Evolutionary conservation across 1,140 invertebrate species (phyloP), one percentile per base, ranked within the genome.

Genomic region (Coelopa frigida): DNA sequence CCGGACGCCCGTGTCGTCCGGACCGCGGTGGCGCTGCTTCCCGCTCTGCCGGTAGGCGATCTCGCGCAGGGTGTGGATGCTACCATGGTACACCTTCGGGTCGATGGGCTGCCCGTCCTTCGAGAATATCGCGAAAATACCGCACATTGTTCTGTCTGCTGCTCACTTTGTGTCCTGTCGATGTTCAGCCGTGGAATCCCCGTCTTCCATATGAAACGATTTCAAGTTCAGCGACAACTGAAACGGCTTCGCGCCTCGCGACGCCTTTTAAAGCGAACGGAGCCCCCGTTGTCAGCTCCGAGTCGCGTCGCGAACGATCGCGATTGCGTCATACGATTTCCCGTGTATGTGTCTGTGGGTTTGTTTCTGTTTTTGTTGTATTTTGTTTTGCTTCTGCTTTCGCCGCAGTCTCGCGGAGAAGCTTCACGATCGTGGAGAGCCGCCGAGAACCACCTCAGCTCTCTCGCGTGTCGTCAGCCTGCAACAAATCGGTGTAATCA

Each of bases 91-190:
- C 2, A 53, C 14, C 38, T 49, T 51, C 3, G 53, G 26, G 12
- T 41, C 35, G 33, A 59, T 57, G 5, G 55, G 39, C 26, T 52
- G 12, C 4, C 58, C 57, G 40, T 61, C 46, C 14, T 49, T 54
- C 3, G 58, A 64, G 29, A 70, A 64, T 54, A 70, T 64, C 21
- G 66, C 56, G 47, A 70, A 70, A n/a, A 70, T 70, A 6, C 63
- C 67, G 24, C 67, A 70, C 67, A 70, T 70, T 32, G 51, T 15
- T 29, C 5, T 35, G 10, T 44, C 15, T 10, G 6, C 7, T n/a
- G 7, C 15, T 36, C 33, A 36, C n/a, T n/a, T n/a, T n/a, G n/a
- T n/a, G n/a, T n/a, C n/a, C n/a, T n/a, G n/a, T n/a, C n/a, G 18
- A 36, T 44, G 11, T 31, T 14, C 11, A 22, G 17, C 8, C 31